These are phyloP conservation scores for Distichodus sexfasciatus DNA, from an alignment of 2,797 vertebrate genomes.

Conservation along the genomic window DNA sequence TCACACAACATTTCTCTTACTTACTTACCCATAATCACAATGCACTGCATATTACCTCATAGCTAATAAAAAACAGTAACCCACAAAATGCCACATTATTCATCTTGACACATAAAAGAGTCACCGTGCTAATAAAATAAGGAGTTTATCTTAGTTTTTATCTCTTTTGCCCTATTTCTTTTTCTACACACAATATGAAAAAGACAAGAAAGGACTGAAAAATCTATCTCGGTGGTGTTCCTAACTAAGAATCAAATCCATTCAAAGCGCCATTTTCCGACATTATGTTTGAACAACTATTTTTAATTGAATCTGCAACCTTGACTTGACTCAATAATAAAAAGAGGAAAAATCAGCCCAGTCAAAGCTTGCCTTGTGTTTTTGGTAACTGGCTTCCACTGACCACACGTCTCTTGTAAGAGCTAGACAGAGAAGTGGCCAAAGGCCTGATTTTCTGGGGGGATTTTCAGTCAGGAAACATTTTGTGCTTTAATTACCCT, in stretches of 20 bases:
- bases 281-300: constrained; percentile 3
- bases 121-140: neutral
- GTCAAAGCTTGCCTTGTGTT: constrained; percentile 27
- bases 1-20: too few relatives aligned
- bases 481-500: constrained; percentile 62
- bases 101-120: neutral
- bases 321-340: constrained; percentile 35
- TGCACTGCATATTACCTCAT: neutral
- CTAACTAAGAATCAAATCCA: neutral
- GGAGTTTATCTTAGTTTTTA: neutral
- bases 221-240: neutral
- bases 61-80: neutral
- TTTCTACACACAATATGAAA: neutral
- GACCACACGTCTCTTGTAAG: constrained; percentile 23
- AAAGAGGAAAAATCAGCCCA: constrained; percentile 25
- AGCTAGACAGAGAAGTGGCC: constrained; percentile 23
- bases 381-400: constrained; percentile 48
- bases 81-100: neutral
- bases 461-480: constrained; percentile 54
- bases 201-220: neutral
- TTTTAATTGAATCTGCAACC: constrained; percentile 36
- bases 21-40: too few relatives aligned
- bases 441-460: constrained; percentile 46
- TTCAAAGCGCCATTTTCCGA: neutral
- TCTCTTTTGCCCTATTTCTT: neutral